Evolutionary conservation across 2,888 invertebrate genomes (phyloP).

Genomic region (Meghimatium bilineatum): DNA sequence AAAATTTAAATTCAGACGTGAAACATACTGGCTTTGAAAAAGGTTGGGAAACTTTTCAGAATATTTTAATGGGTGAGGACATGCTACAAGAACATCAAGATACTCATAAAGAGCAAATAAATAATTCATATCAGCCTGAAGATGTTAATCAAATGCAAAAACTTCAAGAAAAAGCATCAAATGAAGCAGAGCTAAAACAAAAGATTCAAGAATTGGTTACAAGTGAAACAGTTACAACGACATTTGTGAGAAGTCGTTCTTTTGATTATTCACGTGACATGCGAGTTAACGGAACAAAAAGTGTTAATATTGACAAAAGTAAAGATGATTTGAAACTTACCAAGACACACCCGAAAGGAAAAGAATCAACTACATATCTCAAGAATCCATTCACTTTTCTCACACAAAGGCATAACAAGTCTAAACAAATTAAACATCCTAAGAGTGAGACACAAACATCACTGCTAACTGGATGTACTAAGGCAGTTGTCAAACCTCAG

Average conservation of each 20-base stretch:
- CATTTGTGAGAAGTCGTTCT: slow-evolving; percentile 34
- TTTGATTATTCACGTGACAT: slow-evolving; percentile 25
- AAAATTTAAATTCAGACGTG: not conserved
- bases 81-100: not conserved
- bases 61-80: slow-evolving; percentile 30
- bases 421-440: slow-evolving; percentile 12
- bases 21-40: slow-evolving; percentile 24
- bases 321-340: slow-evolving; percentile 30
- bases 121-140: not conserved
- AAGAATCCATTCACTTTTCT: slow-evolving; percentile 31
- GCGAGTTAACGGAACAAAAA: slow-evolving; percentile 3
- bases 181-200: not conserved
- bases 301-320: not conserved
- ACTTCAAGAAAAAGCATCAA: not conserved
- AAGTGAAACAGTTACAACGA: slow-evolving; percentile 2
- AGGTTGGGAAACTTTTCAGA: slow-evolving; percentile 40
- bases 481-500: not conserved
- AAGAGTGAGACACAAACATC: not conserved
- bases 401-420: slow-evolving; percentile 14
- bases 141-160: not conserved
- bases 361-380: slow-evolving; percentile 11
- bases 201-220: slow-evolving; percentile 28
- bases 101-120: not conserved
- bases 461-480: not conserved
- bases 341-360: not conserved